Percentiles rank a stretch among this genome's conserved stretches.
Conservation (phyloP, 2,797 vertebrate species). For the Epinephelus awoara region DNA sequence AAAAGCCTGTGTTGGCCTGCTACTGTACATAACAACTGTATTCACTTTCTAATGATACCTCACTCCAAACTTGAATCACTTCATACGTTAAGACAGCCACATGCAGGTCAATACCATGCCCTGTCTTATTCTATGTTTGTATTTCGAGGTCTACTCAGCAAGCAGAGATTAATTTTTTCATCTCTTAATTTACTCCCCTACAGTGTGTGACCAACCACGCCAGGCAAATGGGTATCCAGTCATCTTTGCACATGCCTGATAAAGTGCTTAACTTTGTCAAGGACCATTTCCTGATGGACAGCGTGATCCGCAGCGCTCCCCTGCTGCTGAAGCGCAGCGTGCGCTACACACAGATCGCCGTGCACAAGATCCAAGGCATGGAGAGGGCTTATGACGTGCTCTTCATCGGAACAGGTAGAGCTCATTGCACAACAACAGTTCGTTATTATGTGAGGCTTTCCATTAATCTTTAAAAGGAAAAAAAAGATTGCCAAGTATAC, state of each 20-base stretch:
- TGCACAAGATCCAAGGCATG: slow-evolving; percentile 89
- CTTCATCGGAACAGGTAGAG: slow-evolving; percentile 92
- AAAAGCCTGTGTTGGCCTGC: not conserved
- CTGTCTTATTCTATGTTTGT: not conserved
- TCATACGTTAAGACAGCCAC: not conserved
- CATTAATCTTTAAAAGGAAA: too few species aligned
- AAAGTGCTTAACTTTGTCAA: slow-evolving; percentile 96
- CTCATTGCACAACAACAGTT: not conserved
- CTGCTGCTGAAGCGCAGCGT: slow-evolving; percentile 90
- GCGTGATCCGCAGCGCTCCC: slow-evolving; percentile 88
- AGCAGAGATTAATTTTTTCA: slow-evolving; percentile 28
- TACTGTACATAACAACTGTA: not conserved
- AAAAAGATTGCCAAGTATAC: not conserved
- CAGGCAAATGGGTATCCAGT: slow-evolving; percentile 89
- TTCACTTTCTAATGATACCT: not conserved
- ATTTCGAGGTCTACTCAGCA: not conserved
- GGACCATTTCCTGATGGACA: slow-evolving; percentile 97
- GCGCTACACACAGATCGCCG: slow-evolving; percentile 90
- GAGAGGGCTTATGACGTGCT: slow-evolving; percentile 89
- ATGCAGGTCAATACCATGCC: not conserved
- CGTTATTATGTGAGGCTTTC: not conserved
- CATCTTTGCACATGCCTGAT: slow-evolving; percentile 94
- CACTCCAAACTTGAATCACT: not conserved
- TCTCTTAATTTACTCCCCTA: slow-evolving; percentile 29
- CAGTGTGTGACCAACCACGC: slow-evolving; percentile 92